These are phyloP conservation scores for Neodontobutis hainanensis DNA, from an alignment of 2,113 vertebrate species.

Conservation along the genomic window DNA sequence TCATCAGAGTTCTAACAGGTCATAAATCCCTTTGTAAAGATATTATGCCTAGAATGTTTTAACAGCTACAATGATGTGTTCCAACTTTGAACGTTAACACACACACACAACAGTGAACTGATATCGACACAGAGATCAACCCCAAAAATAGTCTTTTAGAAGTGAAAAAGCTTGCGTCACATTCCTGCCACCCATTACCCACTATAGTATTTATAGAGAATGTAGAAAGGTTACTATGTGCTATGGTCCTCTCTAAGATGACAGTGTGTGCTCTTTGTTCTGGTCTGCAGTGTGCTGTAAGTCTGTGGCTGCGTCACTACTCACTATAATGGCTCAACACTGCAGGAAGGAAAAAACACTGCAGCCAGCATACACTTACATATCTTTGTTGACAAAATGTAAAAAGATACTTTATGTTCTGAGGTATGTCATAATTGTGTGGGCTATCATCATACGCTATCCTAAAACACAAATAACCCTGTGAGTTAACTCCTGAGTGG, in stretches of 20 bases:
- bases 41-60: no score
- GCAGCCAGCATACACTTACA: conserved; percentile 45
- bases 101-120: no score
- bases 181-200: conserved; percentile 6
- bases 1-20: no score
- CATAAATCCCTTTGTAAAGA: no score
- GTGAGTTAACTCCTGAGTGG: conserved; percentile 25
- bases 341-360: conserved; percentile 60
- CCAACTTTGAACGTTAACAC: no score
- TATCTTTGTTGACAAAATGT: conserved; percentile 7
- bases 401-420: not conserved
- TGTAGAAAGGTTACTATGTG: conserved; percentile 20
- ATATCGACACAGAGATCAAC: no score
- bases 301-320: conserved; percentile 68
- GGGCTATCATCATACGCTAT: no score
- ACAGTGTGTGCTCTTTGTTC: conserved; percentile 67
- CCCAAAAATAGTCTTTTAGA: no score
- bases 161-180: no score
- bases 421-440: not conserved
- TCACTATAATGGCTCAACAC: conserved; percentile 63
- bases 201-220: conserved; percentile 1
- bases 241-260: conserved; percentile 45
- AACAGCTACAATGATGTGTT: no score
- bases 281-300: conserved; percentile 71
- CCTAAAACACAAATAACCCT: conserved; percentile 12